Evolutionary conservation across 2,797 vertebrate genomes (phyloP), one percentile per base, ranked within the genome.

Genomic region (Phrynocephalus guinanensis): DNA sequence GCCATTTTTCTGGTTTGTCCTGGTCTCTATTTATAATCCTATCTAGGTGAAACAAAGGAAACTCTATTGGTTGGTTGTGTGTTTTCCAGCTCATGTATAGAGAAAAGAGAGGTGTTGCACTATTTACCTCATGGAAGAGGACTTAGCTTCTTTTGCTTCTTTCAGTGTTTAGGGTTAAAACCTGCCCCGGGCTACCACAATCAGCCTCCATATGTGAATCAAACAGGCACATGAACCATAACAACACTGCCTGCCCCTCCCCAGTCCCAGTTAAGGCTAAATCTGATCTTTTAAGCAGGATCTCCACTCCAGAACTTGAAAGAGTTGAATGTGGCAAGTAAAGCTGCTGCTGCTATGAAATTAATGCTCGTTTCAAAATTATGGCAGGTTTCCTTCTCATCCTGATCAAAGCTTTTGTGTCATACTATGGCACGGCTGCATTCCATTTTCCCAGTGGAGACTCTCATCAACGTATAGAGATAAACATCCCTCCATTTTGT

Each of bases 381-480:
- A 33, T 85, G 87, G 88, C 80, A 83, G 92, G 26, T 70, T 75
- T 56, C 18, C 50, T 33, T 86, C 89, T 50, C 20, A 8, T 56
- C 15, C 22, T 52, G 85, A 91, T 89, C 6, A 24, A 79, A 50
- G 60, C 22, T 79, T 83, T 24, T 71, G 33, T 26, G 30, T n/a
- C 33, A 38, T 68, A 60, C 1, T 24, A 24, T 85, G 0, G 48
- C 90, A 89, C 90, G 90, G 87, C 77, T 92, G 88, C 77, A 38
- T 90, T 89, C 81, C 60, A 79, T 67, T 82, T 48, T 11, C 3
- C 33, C 22, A 50, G 28, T 94, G 87, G 83, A 84, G 93, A 68
- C 85, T 90, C 85, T 92, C 85, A 78, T 93, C 92, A 92, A 91
- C 93, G 87, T 90, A 93, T 91, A 91, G 85, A 81, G 87, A 30